Evolutionary conservation across 2,888 invertebrate genomes (phyloP).

Genomic region (Drosophila histrio): DNA sequence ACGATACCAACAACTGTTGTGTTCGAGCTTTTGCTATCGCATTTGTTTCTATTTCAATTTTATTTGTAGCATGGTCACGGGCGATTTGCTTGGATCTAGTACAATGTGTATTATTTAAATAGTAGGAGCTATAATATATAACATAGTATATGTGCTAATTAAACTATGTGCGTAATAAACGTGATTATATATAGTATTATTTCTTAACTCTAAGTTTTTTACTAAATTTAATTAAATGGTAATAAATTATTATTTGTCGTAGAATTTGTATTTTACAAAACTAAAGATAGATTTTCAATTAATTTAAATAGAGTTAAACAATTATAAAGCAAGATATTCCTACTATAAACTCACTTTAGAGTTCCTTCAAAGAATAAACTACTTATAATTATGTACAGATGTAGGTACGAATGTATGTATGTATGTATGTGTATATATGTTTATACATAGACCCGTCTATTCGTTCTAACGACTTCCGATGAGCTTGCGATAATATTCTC

Average conservation of each 20-base stretch:
- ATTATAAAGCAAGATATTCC: neutral
- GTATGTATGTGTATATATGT: neutral
- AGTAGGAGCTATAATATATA: neutral
- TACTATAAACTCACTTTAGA: neutral
- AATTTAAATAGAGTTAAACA: neutral
- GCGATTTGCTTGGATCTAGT: slow-evolving; percentile 58
- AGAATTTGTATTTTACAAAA: no score
- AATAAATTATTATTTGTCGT: no score
- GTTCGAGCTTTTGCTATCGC: slow-evolving; percentile 34
- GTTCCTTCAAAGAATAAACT: neutral
- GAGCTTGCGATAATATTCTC: slow-evolving; percentile 63
- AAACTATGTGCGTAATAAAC: neutral
- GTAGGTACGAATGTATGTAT: neutral
- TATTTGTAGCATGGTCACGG: slow-evolving; percentile 65
- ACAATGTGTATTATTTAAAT: slow-evolving; percentile 23
- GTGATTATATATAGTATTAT: no score
- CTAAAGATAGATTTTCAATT: no score
- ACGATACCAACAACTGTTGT: slow-evolving; percentile 33
- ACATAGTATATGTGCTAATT: neutral
- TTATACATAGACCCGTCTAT: slow-evolving; percentile 22
- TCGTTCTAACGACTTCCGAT: slow-evolving; percentile 68
- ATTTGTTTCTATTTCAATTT: slow-evolving; percentile 22
- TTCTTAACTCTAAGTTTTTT: no score
- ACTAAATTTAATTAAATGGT: no score
- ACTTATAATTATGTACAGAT: neutral